A percentile compares a stretch with the other conserved stretches of the same genome.
phyloP scores from a whole-genome alignment of 2,113 vertebrate genomes.

The Aleadryas rufinucha region DNA sequence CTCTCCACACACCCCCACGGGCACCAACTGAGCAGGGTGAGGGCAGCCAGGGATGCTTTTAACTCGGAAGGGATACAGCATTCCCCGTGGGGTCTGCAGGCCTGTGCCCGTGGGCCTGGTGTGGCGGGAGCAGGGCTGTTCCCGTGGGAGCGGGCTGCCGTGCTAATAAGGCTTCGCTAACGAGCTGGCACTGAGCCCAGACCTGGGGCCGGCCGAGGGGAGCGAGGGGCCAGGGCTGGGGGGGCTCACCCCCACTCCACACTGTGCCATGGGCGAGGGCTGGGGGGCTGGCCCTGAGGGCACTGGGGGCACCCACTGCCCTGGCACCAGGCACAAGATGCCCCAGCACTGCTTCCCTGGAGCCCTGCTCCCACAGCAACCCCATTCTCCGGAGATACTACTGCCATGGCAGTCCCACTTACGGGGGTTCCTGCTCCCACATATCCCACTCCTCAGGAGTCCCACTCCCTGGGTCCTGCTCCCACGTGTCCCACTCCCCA shows the following conservation, averaged over 20 bases:
- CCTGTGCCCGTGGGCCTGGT: neutral
- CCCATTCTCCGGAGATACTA: no score
- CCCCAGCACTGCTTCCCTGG: fast-evolving
- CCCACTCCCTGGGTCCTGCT: neutral
- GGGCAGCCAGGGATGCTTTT: neutral
- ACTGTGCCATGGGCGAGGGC: neutral
- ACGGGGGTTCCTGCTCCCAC: neutral
- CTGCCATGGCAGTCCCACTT: neutral
- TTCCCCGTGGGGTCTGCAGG: neutral
- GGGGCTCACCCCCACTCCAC: neutral
- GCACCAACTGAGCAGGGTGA: no score
- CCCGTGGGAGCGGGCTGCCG: neutral
- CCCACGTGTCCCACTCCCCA: neutral
- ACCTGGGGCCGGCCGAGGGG: neutral
- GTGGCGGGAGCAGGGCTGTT: neutral
- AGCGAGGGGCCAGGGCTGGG: neutral
- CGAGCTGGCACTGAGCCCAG: conserved; percentile 17
- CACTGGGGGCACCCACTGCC: neutral
- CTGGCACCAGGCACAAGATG: neutral
- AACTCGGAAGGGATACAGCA: neutral
- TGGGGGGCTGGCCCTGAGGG: neutral
- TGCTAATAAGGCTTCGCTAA: conserved; percentile 10
- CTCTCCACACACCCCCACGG: neutral
- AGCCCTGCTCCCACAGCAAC: neutral
- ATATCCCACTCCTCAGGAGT: neutral